Evolutionary conservation across 2,113 vertebrate genomes (phyloP).

Genomic region (Etheostoma cragini): DNA sequence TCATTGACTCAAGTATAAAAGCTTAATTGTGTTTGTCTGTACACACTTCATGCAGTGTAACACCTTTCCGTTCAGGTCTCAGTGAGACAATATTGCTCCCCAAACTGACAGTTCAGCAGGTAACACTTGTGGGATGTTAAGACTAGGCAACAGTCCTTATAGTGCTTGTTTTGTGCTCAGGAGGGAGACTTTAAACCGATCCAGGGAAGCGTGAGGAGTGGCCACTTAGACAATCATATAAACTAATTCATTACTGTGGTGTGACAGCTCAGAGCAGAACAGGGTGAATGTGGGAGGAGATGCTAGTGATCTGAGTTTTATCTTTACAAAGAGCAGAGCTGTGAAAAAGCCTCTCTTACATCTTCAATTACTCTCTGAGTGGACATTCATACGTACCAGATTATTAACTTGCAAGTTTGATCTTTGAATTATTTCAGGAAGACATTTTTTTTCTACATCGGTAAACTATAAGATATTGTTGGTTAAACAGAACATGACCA

Average conservation of each 20-base stretch:
- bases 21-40: slow-evolving; percentile 16
- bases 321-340: neutral
- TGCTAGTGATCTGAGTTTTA: neutral
- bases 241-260: neutral
- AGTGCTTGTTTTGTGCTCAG: slow-evolving; percentile 38
- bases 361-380: neutral
- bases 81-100: neutral
- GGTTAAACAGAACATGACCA: slow-evolving; percentile 45
- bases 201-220: slow-evolving; percentile 29
- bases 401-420: neutral
- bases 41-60: neutral
- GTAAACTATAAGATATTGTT: neutral
- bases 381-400: neutral
- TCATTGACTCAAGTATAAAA: slow-evolving; percentile 12
- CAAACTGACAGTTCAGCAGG: slow-evolving; percentile 9
- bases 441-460: neutral
- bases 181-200: slow-evolving; percentile 23
- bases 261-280: neutral
- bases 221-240: neutral
- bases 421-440: slow-evolving; percentile 7
- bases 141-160: neutral
- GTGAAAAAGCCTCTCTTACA: neutral
- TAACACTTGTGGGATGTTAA: slow-evolving; percentile 9
- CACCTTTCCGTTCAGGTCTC: slow-evolving; percentile 39
- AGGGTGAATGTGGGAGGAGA: neutral